phyloP scores from a whole-genome alignment of 2,888 invertebrate species.

The Dermolepida albohirtum region DNA sequence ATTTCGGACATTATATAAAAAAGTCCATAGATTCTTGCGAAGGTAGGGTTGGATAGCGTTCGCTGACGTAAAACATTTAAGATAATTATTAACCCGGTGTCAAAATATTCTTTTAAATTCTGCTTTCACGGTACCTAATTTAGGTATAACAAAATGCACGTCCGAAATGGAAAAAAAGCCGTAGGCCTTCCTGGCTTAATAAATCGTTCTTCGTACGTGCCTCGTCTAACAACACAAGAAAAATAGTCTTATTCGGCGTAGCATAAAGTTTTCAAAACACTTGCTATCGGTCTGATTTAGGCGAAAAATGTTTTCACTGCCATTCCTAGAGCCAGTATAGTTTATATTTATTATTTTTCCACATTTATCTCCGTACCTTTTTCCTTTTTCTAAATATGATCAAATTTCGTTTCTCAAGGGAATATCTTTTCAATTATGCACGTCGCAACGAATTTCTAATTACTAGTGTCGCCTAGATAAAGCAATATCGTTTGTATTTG shows the following conservation, averaged over 20 bases:
- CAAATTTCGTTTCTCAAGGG: no score
- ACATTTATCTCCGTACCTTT: no score
- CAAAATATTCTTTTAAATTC: background rate
- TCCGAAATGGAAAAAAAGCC: background rate
- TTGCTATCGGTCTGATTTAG: no score
- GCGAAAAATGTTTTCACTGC: no score
- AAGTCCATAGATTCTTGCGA: no score
- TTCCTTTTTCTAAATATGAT: no score
- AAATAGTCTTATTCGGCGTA: background rate
- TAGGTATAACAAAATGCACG: conserved; percentile 4
- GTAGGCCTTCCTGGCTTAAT: conserved; percentile 5
- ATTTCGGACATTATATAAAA: no score
- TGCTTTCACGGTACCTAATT: conserved; percentile 7
- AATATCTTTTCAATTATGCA: conserved; percentile 1
- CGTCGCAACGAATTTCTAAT: conserved; percentile 12
- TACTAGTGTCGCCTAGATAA: conserved; percentile 16
- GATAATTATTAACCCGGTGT: background rate
- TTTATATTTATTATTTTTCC: no score
- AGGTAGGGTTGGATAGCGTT: background rate
- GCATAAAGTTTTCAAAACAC: no score
- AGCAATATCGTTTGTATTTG: conserved; percentile 25
- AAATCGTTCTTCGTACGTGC: background rate
- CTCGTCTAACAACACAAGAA: conserved; percentile 5
- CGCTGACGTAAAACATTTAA: background rate
- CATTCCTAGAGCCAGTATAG: no score